Conservation (phyloP, 64 coral and sea anemone species). For the Pachyseris speciosa region DNA sequence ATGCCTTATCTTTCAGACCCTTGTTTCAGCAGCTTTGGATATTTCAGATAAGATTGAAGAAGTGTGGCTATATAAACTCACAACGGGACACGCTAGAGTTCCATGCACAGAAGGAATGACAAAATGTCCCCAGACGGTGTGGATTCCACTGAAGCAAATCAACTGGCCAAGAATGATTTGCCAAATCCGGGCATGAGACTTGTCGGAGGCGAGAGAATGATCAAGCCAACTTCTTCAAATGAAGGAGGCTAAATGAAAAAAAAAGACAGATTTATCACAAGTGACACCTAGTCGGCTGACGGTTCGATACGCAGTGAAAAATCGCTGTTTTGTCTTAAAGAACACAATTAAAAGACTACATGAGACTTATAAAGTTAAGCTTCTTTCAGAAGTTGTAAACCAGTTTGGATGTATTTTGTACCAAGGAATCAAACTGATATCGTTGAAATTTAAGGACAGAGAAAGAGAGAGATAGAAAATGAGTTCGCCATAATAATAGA, state of each 20-base stretch:
- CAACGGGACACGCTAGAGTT: background rate
- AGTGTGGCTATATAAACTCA: background rate
- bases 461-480: background rate
- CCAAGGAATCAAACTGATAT: too few species aligned
- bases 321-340: too few species aligned
- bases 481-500: background rate
- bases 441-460: background rate
- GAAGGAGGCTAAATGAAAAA: too few species aligned
- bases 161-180: background rate
- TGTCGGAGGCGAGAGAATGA: background rate
- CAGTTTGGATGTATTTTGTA: background rate
- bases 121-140: background rate
- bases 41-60: constrained; percentile 12
- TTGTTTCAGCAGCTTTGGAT: constrained; percentile 32
- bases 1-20: constrained; percentile 28
- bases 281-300: too few species aligned
- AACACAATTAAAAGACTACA: too few species aligned
- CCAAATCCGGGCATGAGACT: background rate
- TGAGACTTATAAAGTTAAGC: too few species aligned
- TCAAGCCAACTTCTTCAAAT: background rate
- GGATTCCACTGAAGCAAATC: background rate
- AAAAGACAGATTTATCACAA: background rate
- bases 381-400: background rate
- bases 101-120: background rate
- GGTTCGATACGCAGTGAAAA: too few species aligned